Percentiles rank a stretch among this genome's conserved stretches.
Conservation (phyloP, 1,140 invertebrate genomes). For the Solenopsis invicta region DNA sequence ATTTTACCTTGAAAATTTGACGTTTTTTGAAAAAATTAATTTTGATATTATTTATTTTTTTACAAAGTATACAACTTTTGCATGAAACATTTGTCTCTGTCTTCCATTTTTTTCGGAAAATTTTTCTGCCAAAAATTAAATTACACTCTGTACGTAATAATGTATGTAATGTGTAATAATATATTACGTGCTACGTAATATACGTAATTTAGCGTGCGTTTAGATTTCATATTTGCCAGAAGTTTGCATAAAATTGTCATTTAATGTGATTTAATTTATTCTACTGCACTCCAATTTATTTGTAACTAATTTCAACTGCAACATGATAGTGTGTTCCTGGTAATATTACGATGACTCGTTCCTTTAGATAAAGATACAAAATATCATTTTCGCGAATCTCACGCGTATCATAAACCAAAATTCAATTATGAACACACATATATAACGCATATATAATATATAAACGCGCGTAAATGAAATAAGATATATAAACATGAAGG, state of each 20-base stretch:
- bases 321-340: neutral
- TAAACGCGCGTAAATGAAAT: slow-evolving; percentile 28
- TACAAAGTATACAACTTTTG: too few species aligned
- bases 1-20: too few species aligned
- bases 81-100: too few species aligned
- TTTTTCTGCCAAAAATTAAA: too few species aligned
- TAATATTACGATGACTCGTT: neutral
- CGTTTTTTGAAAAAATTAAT: too few species aligned
- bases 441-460: neutral
- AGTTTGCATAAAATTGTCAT: slow-evolving; percentile 45
- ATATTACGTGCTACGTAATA: too few species aligned
- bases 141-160: too few species aligned
- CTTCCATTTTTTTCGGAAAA: too few species aligned
- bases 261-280: slow-evolving; percentile 1
- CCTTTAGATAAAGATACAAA: neutral
- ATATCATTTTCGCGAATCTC: neutral
- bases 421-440: neutral
- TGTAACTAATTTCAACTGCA: neutral
- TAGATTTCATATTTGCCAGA: slow-evolving; percentile 7
- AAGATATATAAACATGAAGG: slow-evolving; percentile 33
- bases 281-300: slow-evolving; percentile 27
- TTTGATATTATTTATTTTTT: too few species aligned
- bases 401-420: slow-evolving; percentile 3
- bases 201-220: slow-evolving; percentile 1
- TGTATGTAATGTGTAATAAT: too few species aligned